Conservation (phyloP, 2,888 invertebrate species). For the Alsophila aescularia region DNA sequence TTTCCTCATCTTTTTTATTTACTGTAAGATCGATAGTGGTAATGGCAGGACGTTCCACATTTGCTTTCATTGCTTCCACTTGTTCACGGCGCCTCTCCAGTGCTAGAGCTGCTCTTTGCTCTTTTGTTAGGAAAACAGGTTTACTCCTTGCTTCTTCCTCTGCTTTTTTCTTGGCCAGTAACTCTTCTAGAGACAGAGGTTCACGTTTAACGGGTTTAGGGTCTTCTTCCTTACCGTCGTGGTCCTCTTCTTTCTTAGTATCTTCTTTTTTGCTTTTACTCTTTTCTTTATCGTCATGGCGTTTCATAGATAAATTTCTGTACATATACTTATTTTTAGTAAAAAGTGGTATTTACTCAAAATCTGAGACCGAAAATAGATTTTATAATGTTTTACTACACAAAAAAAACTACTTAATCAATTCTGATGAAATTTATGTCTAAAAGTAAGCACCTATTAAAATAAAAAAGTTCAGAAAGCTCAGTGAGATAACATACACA, state of each 20-base stretch:
- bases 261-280: constrained; percentile 68
- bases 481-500: too few relatives aligned
- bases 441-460: too few relatives aligned
- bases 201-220: constrained; percentile 83
- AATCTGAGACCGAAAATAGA: too few relatives aligned
- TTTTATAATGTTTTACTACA: too few relatives aligned
- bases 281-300: constrained; percentile 75
- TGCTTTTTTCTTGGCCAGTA: constrained; percentile 97
- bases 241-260: constrained; percentile 65
- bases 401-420: too few relatives aligned
- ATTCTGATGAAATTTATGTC: too few relatives aligned
- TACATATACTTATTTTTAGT: too few relatives aligned
- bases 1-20: constrained; percentile 75
- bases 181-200: constrained; percentile 97
- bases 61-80: constrained; percentile 91
- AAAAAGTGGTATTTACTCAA: too few relatives aligned
- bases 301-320: too few relatives aligned
- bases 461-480: too few relatives aligned
- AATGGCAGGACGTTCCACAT: constrained; percentile 80
- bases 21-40: constrained; percentile 80
- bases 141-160: constrained; percentile 97
- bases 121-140: constrained; percentile 98
- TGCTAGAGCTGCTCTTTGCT: constrained; percentile 96
- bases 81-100: constrained; percentile 95
- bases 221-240: constrained; percentile 69